Conservation (phyloP, 2,113 vertebrate genomes). For the Alaudala cheleensis region DNA sequence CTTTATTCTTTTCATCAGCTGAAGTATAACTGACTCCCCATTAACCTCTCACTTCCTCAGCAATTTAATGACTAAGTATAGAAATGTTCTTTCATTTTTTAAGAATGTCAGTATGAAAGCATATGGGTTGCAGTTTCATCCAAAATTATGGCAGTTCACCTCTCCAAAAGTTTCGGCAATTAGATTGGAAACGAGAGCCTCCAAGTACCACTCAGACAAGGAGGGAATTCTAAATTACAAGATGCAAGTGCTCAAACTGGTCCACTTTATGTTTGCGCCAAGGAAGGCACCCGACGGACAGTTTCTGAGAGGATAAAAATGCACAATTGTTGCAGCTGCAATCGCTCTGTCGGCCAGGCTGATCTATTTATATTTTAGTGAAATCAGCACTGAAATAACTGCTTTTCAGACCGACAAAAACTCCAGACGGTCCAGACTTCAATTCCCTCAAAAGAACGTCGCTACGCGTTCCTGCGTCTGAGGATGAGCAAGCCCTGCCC, state of each 20-base stretch:
- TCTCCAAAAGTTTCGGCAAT: neutral
- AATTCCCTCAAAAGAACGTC: neutral
- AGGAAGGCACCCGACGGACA: neutral
- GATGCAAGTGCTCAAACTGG: neutral
- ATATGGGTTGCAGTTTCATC: neutral
- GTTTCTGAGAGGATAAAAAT: neutral
- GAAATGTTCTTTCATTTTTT: neutral
- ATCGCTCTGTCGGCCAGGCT: neutral
- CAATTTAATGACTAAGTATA: neutral
- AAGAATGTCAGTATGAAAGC: neutral
- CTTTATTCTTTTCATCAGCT: neutral
- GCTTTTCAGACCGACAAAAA: neutral
- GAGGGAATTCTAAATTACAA: neutral
- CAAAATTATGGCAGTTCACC: neutral
- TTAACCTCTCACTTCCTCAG: neutral
- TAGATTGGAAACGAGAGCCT: neutral
- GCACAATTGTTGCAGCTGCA: neutral
- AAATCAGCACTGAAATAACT: neutral
- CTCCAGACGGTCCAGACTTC: neutral
- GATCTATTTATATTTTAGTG: neutral
- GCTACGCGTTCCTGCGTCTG: accelerated
- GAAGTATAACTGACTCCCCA: neutral
- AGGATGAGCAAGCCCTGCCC: neutral
- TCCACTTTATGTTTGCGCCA: neutral
- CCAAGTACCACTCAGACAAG: neutral